These are phyloP conservation scores for Corella eumyota DNA, from an alignment of 23 tunicate species.

Conservation along the genomic window DNA sequence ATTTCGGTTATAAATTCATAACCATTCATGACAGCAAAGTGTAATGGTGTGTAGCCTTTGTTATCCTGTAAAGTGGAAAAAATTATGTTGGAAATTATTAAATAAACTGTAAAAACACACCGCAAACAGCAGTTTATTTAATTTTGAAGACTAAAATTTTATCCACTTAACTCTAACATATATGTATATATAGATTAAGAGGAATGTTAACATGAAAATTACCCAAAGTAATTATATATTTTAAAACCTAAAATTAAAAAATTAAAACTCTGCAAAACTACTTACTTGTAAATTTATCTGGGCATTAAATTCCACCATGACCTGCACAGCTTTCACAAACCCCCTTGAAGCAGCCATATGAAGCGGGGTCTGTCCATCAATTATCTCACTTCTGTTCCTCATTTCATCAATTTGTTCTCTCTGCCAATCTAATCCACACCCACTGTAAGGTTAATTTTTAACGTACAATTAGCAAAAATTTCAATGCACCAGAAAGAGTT, in stretches of 20 bases:
- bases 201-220: too few relatives aligned
- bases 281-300: constrained; percentile 31
- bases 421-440: constrained; percentile 28
- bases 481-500: background rate
- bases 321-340: constrained; percentile 1
- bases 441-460: constrained; percentile 8
- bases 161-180: too few relatives aligned
- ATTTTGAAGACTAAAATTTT: too few relatives aligned
- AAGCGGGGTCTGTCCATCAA: constrained; percentile 41
- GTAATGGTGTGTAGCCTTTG: constrained; percentile 16
- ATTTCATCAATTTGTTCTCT: background rate
- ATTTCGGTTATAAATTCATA: constrained; percentile 12
- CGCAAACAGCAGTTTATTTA: too few relatives aligned
- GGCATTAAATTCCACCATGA: constrained; percentile 33
- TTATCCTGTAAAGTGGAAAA: constrained; percentile 10
- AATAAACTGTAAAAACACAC: too few relatives aligned
- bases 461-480: background rate
- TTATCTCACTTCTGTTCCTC: constrained; percentile 1
- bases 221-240: background rate
- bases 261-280: background rate
- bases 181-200: too few relatives aligned
- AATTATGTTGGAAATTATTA: too few relatives aligned
- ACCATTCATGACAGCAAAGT: constrained; percentile 31
- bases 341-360: constrained; percentile 47
- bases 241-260: background rate